Percentiles rank a stretch among this genome's conserved stretches.
Conservation (phyloP, 1,140 invertebrate species). For the Bombus impatiens region DNA sequence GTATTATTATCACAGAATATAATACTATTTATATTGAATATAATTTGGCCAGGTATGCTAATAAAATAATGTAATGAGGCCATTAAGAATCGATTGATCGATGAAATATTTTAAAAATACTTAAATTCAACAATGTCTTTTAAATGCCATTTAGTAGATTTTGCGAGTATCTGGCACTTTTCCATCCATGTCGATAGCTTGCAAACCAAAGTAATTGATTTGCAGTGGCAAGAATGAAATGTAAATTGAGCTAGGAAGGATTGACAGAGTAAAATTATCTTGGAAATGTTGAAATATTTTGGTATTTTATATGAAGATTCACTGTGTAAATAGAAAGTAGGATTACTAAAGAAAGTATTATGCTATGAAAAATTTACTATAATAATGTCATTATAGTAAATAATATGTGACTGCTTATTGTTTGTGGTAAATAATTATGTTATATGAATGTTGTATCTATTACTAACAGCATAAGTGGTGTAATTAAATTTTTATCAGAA, state of each 20-base stretch:
- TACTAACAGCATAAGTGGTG: slow-evolving; percentile 23
- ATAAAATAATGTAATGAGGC: not conserved
- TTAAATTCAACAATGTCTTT: not conserved
- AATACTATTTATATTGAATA: slow-evolving; percentile 10
- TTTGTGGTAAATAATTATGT: slow-evolving; percentile 42
- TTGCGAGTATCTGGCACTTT: slow-evolving; percentile 58
- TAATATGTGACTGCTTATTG: slow-evolving; percentile 28
- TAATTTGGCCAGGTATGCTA: slow-evolving; percentile 3
- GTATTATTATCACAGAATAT: slow-evolving; percentile 15
- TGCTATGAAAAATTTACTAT: slow-evolving; percentile 59
- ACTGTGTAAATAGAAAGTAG: slow-evolving; percentile 65
- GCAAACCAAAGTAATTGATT: slow-evolving; percentile 49
- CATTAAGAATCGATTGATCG: slow-evolving; percentile 2
- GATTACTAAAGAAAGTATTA: slow-evolving; percentile 69
- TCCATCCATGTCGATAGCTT: slow-evolving; percentile 53
- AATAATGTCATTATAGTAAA: slow-evolving; percentile 36
- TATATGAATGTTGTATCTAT: slow-evolving; percentile 2
- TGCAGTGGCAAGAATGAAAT: slow-evolving; percentile 27
- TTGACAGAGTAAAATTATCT: slow-evolving; percentile 63
- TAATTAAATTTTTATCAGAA: not conserved
- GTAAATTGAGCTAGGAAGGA: slow-evolving; percentile 55
- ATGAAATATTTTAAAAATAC: not conserved
- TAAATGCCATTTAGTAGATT: slow-evolving; percentile 13
- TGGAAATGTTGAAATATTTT: slow-evolving; percentile 66
- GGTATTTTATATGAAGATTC: slow-evolving; percentile 70